Base-by-base conservation (phyloP, 2,113 vertebrate genomes). In the Gnathonemus longibarbis region DNA sequence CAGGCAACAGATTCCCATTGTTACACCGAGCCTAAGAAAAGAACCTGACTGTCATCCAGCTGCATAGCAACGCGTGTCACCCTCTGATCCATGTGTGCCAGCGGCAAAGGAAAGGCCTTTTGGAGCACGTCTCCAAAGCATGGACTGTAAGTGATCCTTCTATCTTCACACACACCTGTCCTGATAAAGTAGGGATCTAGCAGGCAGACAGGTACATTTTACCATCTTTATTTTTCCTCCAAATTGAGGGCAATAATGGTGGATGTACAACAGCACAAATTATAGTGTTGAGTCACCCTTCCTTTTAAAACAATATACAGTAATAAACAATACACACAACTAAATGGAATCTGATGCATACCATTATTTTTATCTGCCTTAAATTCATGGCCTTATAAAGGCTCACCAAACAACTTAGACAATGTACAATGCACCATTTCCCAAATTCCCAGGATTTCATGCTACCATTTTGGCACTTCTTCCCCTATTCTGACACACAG, bases 41-140 rank as follows among this genome's bases (percentile, higher is more conserved):
- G 85, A 42, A 90, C 84, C 85, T 87, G 58, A 66, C 35, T 45
- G 46, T 90, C 84, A 74, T 74, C 62, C 62, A 90, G 17, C 27
- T 11, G 58, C 62, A 87, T 46, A 66, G 49, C 48, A 90, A 70
- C 24, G 7, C 10, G 49, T 70, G 49, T 31, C 85, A 90, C 31
- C 62, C 56, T 27, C 83, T n/a, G 27, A 87, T 35, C 39, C 52
- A 89, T 15, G 80, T 27, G 52, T 21, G 11, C 3, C 13, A 45
- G 39, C 56, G 70, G 49, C 53, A 90, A 83, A 88, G 48, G 66
- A 46, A 80, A 27, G 27, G 17, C 17, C 85, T 87, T 52, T 31
- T 31, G 1, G 27, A 19, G 50, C 8, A 53, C 2, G 2, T 56
- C 27, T 84, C 13, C 50, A 56, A 35, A 87, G 31, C 49, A 31